Evolutionary conservation across 2,797 vertebrate genomes (phyloP).

Genomic region (Lacerta agilis): DNA sequence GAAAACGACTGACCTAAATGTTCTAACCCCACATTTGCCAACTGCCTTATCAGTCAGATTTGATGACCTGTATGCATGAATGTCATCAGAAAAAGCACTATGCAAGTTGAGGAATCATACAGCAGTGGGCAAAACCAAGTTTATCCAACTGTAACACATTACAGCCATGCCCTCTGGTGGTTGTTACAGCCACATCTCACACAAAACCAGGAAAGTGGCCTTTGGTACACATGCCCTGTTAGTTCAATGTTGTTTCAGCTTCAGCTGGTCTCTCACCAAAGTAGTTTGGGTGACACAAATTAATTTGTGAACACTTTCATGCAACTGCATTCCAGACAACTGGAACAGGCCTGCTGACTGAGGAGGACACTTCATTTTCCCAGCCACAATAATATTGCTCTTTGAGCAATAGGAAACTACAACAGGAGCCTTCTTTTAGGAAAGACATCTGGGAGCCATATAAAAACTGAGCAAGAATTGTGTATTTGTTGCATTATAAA

Average conservation of each 20-base stretch:
- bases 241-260: neutral
- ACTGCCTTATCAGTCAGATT: neutral
- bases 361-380: neutral
- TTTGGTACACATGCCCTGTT: neutral
- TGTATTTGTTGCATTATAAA: neutral
- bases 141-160: neutral
- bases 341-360: neutral
- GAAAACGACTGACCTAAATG: too few species aligned
- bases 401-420: neutral
- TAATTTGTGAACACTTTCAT: neutral
- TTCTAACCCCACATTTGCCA: neutral
- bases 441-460: neutral
- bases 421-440: neutral
- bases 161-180: conserved; percentile 2
- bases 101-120: neutral
- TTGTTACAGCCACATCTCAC: neutral
- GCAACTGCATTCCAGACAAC: neutral
- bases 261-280: neutral
- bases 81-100: neutral
- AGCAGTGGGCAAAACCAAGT: neutral
- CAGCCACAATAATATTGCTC: neutral
- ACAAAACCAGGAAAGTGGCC: neutral
- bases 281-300: neutral
- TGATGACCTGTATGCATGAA: neutral
- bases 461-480: neutral